phyloP scores from a whole-genome alignment of 2,113 vertebrate species.

The Notiomystis cincta region DNA sequence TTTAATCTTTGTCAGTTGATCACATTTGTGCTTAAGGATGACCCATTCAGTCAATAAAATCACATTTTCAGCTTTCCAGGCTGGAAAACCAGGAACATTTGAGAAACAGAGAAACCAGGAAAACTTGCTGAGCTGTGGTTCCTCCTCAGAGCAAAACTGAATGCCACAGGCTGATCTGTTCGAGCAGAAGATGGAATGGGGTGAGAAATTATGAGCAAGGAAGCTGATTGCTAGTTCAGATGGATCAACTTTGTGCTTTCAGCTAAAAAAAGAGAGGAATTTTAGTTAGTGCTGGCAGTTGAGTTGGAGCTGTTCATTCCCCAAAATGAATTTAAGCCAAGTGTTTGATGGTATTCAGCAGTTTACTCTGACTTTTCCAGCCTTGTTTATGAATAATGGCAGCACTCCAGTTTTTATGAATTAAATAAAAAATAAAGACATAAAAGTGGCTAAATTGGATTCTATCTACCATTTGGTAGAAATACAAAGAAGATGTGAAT shows the following conservation, averaged over 20 bases:
- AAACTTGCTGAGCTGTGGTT: background rate
- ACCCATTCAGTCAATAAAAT: background rate
- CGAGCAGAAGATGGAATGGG: background rate
- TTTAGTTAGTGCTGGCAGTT: background rate
- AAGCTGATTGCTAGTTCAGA: background rate
- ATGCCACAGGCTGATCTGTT: background rate
- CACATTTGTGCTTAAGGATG: background rate
- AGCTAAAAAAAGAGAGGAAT: background rate
- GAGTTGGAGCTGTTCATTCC: background rate
- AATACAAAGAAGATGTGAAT: background rate
- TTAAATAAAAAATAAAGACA: background rate
- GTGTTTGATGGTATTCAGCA: background rate
- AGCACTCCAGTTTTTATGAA: conserved; percentile 27
- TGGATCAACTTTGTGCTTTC: background rate
- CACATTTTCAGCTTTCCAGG: background rate
- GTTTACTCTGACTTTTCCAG: background rate
- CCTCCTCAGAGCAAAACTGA: background rate
- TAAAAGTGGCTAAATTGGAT: conserved; percentile 32
- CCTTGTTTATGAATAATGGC: conserved; percentile 6
- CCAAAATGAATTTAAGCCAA: background rate
- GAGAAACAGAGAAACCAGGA: background rate
- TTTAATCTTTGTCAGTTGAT: background rate
- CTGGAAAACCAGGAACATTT: background rate
- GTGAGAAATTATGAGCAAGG: background rate
- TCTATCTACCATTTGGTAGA: conserved; percentile 35